Conservation (phyloP, 1,140 invertebrate species). For the Drosophila kepulauana region DNA sequence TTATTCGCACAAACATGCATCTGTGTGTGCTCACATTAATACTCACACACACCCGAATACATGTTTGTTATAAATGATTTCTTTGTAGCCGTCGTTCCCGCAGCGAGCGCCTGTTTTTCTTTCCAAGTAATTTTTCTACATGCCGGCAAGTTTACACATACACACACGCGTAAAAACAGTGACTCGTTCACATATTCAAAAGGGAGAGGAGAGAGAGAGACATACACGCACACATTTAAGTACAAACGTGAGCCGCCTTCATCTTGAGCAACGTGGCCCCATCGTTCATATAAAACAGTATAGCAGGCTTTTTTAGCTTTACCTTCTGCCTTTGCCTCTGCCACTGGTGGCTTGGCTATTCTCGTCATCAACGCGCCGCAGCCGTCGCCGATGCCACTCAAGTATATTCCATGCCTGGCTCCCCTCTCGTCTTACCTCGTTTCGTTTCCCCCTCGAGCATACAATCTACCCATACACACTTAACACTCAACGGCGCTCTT, state of each 20-base stretch:
- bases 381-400: slow-evolving; percentile 60
- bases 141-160: slow-evolving; percentile 53
- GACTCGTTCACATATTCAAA: neutral
- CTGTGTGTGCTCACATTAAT: neutral
- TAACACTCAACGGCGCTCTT: slow-evolving; percentile 38
- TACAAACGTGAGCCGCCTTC: slow-evolving; percentile 75
- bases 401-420: slow-evolving; percentile 44
- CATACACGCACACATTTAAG: slow-evolving; percentile 2
- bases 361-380: slow-evolving; percentile 70
- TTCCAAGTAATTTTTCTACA: slow-evolving; percentile 78
- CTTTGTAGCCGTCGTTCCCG: slow-evolving; percentile 67
- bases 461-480: slow-evolving; percentile 34
- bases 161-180: neutral
- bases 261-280: slow-evolving; percentile 50
- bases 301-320: slow-evolving; percentile 63
- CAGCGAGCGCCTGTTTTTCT: slow-evolving; percentile 65
- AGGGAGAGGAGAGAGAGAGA: neutral
- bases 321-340: slow-evolving; percentile 24
- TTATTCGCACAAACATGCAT: slow-evolving; percentile 6
- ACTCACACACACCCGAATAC: neutral
- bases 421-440: slow-evolving; percentile 11
- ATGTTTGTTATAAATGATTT: slow-evolving; percentile 75
- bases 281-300: slow-evolving; percentile 60
- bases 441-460: slow-evolving; percentile 13
- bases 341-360: slow-evolving; percentile 70